These are phyloP conservation scores for Netelia inedita DNA, from an alignment of 2,888 invertebrate species.

Conservation along the genomic window DNA sequence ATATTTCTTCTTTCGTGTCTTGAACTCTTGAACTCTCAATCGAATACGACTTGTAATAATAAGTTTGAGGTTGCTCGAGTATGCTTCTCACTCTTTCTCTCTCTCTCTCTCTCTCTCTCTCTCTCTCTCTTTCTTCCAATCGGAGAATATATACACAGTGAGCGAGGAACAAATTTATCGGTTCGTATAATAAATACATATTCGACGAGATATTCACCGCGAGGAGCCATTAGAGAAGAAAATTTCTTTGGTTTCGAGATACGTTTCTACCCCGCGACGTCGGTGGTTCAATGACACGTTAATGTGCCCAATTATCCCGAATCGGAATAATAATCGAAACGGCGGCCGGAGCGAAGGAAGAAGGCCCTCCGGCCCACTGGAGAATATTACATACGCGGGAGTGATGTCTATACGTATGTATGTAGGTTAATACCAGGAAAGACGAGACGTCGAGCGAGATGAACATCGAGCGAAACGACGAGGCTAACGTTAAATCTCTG, in stretches of 20 bases:
- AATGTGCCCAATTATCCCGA: constrained; percentile 46
- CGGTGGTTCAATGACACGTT: constrained; percentile 58
- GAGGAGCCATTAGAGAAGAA: constrained; percentile 25
- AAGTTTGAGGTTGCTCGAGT: constrained; percentile 38
- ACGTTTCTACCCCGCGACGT: not conserved
- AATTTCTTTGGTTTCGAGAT: constrained; percentile 34
- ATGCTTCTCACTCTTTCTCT: too few species aligned
- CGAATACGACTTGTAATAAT: constrained; percentile 61
- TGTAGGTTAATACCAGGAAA: not conserved
- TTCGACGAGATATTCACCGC: constrained; percentile 3
- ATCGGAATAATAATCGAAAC: constrained; percentile 43
- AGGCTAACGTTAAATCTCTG: too few species aligned
- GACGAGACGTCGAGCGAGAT: not conserved
- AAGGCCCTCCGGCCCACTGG: constrained; percentile 13
- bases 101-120: too few species aligned
- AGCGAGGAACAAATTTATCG: constrained; percentile 25
- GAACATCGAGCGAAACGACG: not conserved
- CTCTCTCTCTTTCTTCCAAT: too few species aligned
- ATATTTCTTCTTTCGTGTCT: constrained; percentile 48
- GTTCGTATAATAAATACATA: constrained; percentile 49
- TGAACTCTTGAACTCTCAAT: constrained; percentile 58
- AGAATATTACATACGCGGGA: not conserved
- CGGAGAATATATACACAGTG: not conserved
- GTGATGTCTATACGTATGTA: not conserved
- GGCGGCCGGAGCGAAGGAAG: constrained; percentile 8